Percentiles rank a stretch among this genome's conserved stretches.
phyloP scores from a whole-genome alignment of 2,113 vertebrate genomes.

The Platichthys flesus region DNA sequence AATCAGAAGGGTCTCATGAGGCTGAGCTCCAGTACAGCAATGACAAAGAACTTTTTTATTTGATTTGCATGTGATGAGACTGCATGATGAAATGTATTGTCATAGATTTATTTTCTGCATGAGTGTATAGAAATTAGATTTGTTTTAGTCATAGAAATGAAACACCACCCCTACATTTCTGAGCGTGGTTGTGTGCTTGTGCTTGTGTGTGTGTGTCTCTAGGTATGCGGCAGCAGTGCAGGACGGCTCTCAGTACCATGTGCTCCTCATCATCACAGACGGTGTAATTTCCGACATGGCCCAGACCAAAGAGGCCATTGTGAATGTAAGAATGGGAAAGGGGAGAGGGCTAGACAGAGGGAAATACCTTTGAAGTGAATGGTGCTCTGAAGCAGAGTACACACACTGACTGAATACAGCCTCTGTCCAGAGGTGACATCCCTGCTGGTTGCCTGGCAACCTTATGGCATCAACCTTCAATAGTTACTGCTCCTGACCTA shows the following conservation, averaged over 20 bases:
- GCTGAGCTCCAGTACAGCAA: slow-evolving; percentile 5
- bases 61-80: slow-evolving; percentile 16
- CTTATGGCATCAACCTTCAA: not conserved
- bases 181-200: slow-evolving; percentile 17
- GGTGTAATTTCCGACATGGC: slow-evolving; percentile 98
- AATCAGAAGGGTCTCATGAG: slow-evolving; percentile 9
- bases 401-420: not conserved
- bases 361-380: slow-evolving; percentile 3
- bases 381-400: not conserved
- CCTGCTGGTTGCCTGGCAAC: slow-evolving; percentile 10
- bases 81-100: not conserved
- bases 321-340: slow-evolving; percentile 86
- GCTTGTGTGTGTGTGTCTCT: not conserved
- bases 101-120: too few species aligned
- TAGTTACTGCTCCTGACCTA: not conserved
- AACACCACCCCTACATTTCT: not conserved
- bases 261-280: slow-evolving; percentile 96
- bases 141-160: slow-evolving; percentile 15
- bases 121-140: not conserved
- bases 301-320: slow-evolving; percentile 97
- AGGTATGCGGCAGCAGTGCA: slow-evolving; percentile 90
- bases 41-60: slow-evolving; percentile 22
- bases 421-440: not conserved
- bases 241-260: slow-evolving; percentile 94
- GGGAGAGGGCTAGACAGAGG: not conserved